Base-by-base conservation (phyloP, 2,888 invertebrate genomes). In the Conchocele bisecta region DNA sequence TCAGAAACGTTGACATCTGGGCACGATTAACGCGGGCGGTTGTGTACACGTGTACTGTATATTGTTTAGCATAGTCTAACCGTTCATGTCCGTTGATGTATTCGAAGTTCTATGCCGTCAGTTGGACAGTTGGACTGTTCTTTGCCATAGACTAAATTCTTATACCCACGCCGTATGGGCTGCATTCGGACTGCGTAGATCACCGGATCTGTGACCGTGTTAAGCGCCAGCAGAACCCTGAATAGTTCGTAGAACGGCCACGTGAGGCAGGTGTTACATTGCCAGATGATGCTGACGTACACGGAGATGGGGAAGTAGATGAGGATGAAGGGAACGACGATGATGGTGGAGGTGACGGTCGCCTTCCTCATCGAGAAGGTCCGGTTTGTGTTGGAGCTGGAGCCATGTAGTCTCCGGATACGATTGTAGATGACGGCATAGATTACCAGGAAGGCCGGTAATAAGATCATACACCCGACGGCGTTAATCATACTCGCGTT, bases 221-320 rank as follows among this genome's bases (percentile, higher is more conserved):
- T 17, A 1, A 51, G 17, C 20, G 51, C 51, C 13, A 51, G 2
- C 13, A 51, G 11, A 29, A 51, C 51, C 51, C 31, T 51, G 29
- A 51, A 51, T 31, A 29, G 22, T 4, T 51, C 33, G 20, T 22
- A 29, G 22, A 51, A 51, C 22, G 51, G 51, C 51, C 51, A 51
- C 4, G 31, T 35, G 31, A 33, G 17, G 6, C 24, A 6, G 13
- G 35, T 3, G 11, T 33, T 35, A 5, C 31, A 51, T 6, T 33
- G 3, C 5, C 13, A 7, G 9, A 51, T 17, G 11, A 33, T 33
- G 7, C 31, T 20, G 7, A 51, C 35, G 13, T 51, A 51, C 20
- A 33, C 26, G 3, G 51, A 29, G 3, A 15, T 9, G 15, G 51
- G 51, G 11, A 33, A 4, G 13, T 51, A 51, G 6, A 51, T 22